Percentiles rank a stretch among this genome's conserved stretches.
Evolutionary conservation across 2,888 invertebrate species (phyloP).

Genomic region (Lasioglossum calceatum): DNA sequence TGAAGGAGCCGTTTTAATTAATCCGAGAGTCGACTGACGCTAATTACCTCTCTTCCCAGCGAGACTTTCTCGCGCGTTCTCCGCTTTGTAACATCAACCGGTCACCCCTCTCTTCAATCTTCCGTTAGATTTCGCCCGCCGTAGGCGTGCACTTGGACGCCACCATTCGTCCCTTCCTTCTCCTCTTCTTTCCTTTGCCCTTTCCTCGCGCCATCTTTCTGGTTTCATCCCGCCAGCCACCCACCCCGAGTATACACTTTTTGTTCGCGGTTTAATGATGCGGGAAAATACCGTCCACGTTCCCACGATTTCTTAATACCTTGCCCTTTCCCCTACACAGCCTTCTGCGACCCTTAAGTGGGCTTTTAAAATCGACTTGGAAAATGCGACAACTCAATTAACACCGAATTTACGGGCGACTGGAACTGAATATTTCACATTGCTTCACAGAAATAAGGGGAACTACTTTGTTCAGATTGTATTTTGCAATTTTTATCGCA

Average conservation of each 20-base stretch:
- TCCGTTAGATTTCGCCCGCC: slow-evolving; percentile 62
- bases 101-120: slow-evolving; percentile 62
- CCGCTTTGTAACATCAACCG: slow-evolving; percentile 67
- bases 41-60: slow-evolving; percentile 63
- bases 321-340: not conserved
- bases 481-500: not conserved
- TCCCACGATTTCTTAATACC: slow-evolving; percentile 39
- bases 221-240: not conserved
- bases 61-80: slow-evolving; percentile 60
- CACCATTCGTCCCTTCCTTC: slow-evolving; percentile 7
- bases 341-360: not conserved
- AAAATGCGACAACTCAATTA: not conserved
- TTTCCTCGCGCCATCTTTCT: slow-evolving; percentile 24
- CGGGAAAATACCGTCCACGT: slow-evolving; percentile 33
- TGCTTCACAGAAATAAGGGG: not conserved
- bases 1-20: slow-evolving; percentile 68
- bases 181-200: not conserved
- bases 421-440: not conserved
- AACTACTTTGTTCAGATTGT: not conserved
- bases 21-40: slow-evolving; percentile 60
- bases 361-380: not conserved
- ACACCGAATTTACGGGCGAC: not conserved
- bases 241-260: slow-evolving; percentile 40
- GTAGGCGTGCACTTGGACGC: slow-evolving; percentile 32
- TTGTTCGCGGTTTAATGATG: slow-evolving; percentile 54